These are phyloP conservation scores for Myotis yumanensis DNA, from an alignment of 2,113 vertebrate genomes.

Conservation along the genomic window DNA sequence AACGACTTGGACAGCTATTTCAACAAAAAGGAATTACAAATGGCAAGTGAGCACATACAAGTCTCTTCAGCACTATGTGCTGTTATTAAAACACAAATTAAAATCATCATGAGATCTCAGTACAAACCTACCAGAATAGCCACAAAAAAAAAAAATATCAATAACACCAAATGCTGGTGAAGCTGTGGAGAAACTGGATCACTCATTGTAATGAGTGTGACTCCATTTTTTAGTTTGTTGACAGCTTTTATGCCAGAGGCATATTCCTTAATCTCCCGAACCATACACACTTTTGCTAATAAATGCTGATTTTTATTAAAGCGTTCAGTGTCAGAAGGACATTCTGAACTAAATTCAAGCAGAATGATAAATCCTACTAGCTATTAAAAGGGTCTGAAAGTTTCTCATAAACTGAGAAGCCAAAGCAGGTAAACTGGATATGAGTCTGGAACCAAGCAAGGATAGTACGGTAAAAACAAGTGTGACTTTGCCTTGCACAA, in stretches of 20 bases:
- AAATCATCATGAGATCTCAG: not conserved
- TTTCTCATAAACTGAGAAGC: not conserved
- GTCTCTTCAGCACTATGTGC: not conserved
- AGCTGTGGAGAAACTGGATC: not conserved
- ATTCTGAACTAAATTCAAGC: not conserved
- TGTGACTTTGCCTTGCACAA: not conserved
- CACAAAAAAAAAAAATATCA: not conserved
- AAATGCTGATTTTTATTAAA: not conserved
- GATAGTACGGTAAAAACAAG: not conserved
- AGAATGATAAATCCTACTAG: not conserved
- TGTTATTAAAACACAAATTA: slow-evolving; percentile 5
- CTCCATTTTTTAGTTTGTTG: not conserved
- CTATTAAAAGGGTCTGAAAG: not conserved
- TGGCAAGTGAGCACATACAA: not conserved
- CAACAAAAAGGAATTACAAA: not conserved
- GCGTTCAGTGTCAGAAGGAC: not conserved
- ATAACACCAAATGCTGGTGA: not conserved
- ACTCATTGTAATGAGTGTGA: not conserved
- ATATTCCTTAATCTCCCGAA: not conserved
- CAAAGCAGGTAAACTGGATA: not conserved
- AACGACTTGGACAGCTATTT: not conserved
- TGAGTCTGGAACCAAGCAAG: not conserved
- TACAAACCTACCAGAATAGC: not conserved
- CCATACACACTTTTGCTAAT: not conserved
- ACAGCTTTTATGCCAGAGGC: not conserved